These are phyloP conservation scores for Falco cherrug DNA, from an alignment of 2,797 vertebrate genomes.

Conservation along the genomic window DNA sequence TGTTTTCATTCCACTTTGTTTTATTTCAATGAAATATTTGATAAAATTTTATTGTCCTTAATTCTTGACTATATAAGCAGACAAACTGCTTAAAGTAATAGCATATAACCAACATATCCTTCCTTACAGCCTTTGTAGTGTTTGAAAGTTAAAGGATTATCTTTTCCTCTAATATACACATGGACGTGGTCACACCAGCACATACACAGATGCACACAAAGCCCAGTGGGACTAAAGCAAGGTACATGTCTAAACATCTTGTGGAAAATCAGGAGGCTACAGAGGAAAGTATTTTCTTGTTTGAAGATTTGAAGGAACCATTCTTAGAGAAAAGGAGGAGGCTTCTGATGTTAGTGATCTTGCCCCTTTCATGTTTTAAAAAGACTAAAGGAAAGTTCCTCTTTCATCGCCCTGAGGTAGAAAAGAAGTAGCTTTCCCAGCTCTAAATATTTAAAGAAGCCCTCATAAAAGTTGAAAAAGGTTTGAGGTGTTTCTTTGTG, in stretches of 20 bases:
- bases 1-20: neutral
- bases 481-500: constrained; percentile 52
- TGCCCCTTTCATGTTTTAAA: constrained; percentile 60
- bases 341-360: constrained; percentile 37
- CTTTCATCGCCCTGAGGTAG: constrained; percentile 55
- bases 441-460: constrained; percentile 73
- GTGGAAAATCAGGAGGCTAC: constrained; percentile 12
- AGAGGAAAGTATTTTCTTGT: constrained; percentile 33
- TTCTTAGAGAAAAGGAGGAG: constrained; percentile 34
- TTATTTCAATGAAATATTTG: neutral
- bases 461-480: constrained; percentile 50
- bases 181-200: neutral
- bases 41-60: neutral
- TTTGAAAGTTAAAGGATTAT: neutral
- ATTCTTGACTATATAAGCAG: neutral
- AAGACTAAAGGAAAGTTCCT: constrained; percentile 44
- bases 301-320: constrained; percentile 53
- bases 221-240: neutral
- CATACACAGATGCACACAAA: neutral
- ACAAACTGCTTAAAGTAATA: neutral
- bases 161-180: neutral
- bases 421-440: constrained; percentile 32
- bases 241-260: neutral
- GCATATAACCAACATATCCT: neutral
- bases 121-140: neutral